Base-by-base conservation (phyloP, 2,888 invertebrate species). In the Apantesis nais region DNA sequence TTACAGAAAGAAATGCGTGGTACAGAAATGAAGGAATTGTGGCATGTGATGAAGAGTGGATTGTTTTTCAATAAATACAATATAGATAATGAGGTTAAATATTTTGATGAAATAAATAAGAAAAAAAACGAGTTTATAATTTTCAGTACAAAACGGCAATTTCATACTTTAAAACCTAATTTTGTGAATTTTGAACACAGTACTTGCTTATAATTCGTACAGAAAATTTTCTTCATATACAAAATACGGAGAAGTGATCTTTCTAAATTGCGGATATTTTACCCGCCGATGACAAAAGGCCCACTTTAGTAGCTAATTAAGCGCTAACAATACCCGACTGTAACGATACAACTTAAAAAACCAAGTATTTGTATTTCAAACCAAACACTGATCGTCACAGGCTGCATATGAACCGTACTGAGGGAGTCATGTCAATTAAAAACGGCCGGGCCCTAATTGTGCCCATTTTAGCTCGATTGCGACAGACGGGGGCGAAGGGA, bases 391-490 rank as follows among this genome's bases (percentile, higher is more conserved):
- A 85, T 85, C 77, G 83, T 78, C 77, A 62, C 75, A 74, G 82
- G 72, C 71, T 72, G 73, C 73, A 75, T 74, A 79, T 74, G 79
- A 74, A 71, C 70, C 79, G 80, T 29, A 55, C 58, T 37, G 37
- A 66, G 66, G 85, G 88, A 88, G 86, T 84, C 82, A 85, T 87
- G 91, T 91, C 93, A 93, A 93, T 93, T 93, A 93, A 90, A 90
- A 88, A 83, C 86, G 86, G 84, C 84, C 85, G 84, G 83, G 83
- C 82, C 86, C 87, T 92, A 93, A 93, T 93, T 93, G 91, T 89
- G 86, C 83, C 88, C 90, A 89, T 90, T 92, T 92, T 88, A 90
- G 89, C 85, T 86, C 86, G 85, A 86, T 88, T 90, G 88, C 87
- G 85, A 83, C 88, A 87, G 86, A 83, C 84, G 70, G 74, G 79